Evolutionary conservation across 2,113 vertebrate genomes (phyloP), one percentile per base, ranked within the genome.

Genomic region (Oophaga pumilio): DNA sequence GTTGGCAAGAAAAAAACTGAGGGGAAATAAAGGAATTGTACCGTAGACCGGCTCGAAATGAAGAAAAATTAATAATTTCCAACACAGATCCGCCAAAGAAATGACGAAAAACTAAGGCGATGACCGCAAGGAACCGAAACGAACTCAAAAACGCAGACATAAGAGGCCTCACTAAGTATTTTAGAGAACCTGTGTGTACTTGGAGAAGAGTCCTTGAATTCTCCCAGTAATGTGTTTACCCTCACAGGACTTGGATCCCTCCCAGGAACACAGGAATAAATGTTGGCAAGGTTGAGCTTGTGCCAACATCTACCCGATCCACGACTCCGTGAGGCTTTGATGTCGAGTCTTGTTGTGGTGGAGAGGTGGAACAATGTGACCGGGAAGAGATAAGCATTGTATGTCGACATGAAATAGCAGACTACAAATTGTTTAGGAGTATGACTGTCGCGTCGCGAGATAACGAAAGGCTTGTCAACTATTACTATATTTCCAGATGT

Each of bases 201-300:
- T 87, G 60, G 50, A 69, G 83, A 83, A 88, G 83, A 86, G 87
- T 83, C 60, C 84, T 91, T 88, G 62, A 87, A 1, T 79, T 85
- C 60, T 84, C 66, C 60, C 68, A 84, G 57, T 89, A 76, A 60
- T 84, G 50, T 62, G 26, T 56, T 85, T 57, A 89, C 53, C 74
- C 77, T 86, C 22, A 60, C 60, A 90, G 86, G 76, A 76, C 84
- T 49, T 90, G 89, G 89, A 89, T 89, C 89, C 76, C 62, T 84
- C 89, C 64, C 52, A 87, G 88, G 84, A 71, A 11, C 80, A 60
- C 50, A 84, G 52, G 89, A 79, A 78, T 78, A 89, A 90, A 76
- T 89, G 85, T 85, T 83, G 53, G 64, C 84, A 87, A 53, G 11
- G 66, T 2, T 85, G 82, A 89, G 81, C 86, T 56, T 82, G 71